phyloP scores from a whole-genome alignment of 2,888 invertebrate species.

The Dicyrtomina minuta region DNA sequence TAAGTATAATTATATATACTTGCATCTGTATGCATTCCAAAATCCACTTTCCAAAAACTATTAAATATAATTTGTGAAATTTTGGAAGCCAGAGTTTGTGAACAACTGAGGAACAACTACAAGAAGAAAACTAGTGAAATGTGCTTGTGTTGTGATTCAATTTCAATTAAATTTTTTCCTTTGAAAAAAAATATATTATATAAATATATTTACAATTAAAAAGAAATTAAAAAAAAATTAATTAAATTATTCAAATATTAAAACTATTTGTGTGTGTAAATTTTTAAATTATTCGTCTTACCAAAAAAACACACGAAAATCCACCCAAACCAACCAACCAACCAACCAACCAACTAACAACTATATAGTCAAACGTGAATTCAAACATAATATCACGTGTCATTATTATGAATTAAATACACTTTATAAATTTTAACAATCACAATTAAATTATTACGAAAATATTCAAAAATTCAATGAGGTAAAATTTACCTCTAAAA shows the following conservation, averaged over 20 bases:
- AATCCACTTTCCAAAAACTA: too few species aligned
- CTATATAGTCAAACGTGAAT: too few species aligned
- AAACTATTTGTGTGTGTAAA: not conserved
- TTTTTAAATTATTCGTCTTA: slow-evolving; percentile 30
- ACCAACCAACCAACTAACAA: too few species aligned
- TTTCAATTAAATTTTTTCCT: not conserved
- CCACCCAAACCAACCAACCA: slow-evolving; percentile 28
- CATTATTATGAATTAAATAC: too few species aligned
- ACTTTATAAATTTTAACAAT: too few species aligned
- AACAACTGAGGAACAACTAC: not conserved
- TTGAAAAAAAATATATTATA: not conserved
- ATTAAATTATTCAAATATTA: not conserved
- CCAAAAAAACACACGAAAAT: slow-evolving; percentile 25
- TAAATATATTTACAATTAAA: not conserved
- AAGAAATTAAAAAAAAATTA: not conserved
- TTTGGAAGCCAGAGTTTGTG: not conserved
- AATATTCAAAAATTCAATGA: too few species aligned
- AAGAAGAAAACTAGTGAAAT: not conserved
- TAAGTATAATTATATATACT: not conserved
- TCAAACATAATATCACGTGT: too few species aligned
- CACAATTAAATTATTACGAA: too few species aligned
- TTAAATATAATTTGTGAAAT: not conserved
- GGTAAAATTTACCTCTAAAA: too few species aligned
- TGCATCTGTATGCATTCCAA: too few species aligned
- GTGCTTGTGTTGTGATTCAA: too few species aligned